Evolutionary conservation across 2,888 invertebrate genomes (phyloP), one percentile per base, ranked within the genome.

Genomic region (Macrosiphum euphorbiae): DNA sequence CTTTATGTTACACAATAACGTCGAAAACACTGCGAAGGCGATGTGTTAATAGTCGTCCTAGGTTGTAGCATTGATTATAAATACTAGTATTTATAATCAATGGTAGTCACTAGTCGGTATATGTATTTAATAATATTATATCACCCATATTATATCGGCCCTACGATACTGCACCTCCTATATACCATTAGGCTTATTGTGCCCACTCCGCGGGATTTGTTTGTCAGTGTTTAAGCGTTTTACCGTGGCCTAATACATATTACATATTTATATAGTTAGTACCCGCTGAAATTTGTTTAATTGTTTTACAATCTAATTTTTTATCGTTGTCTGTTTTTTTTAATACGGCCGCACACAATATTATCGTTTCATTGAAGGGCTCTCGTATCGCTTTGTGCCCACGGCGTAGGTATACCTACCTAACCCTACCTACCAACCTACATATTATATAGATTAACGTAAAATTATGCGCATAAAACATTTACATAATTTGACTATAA

Each of bases 401-500:
- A 78, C 35, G 35, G 78, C 35, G 78, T 78, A 35, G 35, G 78
- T 35, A 78, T 78, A 78, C 35, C 35, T 55, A 55, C 28, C 28
- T 78, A 78, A 78, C 78, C 78, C 35, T 78, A 78, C 78, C 35
- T 78, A 78, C 78, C 35, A 78, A 78, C 78, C 78, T 35, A 78
- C 78, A 78, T 78, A 67, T n/a, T 26, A 85, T 44, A 87, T 90
- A 67, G 90, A 61, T 47, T 20, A 90, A 90, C n/a, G 67, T 47
- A 47, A n/a, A 88, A 41, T 88, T 58, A 88, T 88, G 88, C 13
- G 88, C 88, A 52, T 88, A 58, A 58, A 88, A 88, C 5, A 41
- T 47, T 28, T 90, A 24, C 90, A 90, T 61, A n/a, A 90, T 90
- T 90, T 47, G n/a, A n/a, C 61, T 67, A 47, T 61, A 67, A 61